Base-by-base conservation (phyloP, 2,797 vertebrate genomes). In the Muscicapa striata region DNA sequence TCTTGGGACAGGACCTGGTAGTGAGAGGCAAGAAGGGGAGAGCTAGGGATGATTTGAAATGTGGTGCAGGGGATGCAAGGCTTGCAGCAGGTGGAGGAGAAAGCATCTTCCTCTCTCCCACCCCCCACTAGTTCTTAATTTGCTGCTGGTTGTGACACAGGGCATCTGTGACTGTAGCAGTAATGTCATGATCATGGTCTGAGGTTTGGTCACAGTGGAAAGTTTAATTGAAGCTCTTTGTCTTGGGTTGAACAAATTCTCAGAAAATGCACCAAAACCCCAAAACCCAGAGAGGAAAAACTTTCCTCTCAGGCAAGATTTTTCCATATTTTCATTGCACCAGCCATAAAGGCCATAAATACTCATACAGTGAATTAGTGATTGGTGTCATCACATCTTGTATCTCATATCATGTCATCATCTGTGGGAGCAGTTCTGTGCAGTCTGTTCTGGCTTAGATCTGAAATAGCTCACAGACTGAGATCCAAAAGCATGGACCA, bases 151-250 rank as follows among this genome's bases (percentile, higher is more conserved):
- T 88, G 85, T 85, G 82, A 84, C 46, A 77, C 34, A 52, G 48
- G 5, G 2, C 49, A 84, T 23, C 36, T 4, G 1, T 48, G 70
- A 16, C 26, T 63, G 81, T 34, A 79, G 26, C 49, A 54, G 58
- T 15, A 5, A 46, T 61, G 27, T 67, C 72, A 51, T 0, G 5
- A 57, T 43, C 40, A 16, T 38, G 34, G 49, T 80, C 83, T 96
- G 89, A 88, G 68, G 58, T 84, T 57, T 64, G 32, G 34, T 52
- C 74, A 36, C 1, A 6, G 30, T 61, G 38, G 32, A 67, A 88
- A 72, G 38, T 75, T 87, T 78, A 91, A 90, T 26, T 79, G 69
- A 92, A 76, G 27, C 22, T 87, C 54, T 72, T 73, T 95, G 30
- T 22, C 18, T 86, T 40, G 36, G 20, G 12, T 3, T 57, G 38